phyloP scores from a whole-genome alignment of 2,888 invertebrate species.

The Schizotus pectinicornis region DNA sequence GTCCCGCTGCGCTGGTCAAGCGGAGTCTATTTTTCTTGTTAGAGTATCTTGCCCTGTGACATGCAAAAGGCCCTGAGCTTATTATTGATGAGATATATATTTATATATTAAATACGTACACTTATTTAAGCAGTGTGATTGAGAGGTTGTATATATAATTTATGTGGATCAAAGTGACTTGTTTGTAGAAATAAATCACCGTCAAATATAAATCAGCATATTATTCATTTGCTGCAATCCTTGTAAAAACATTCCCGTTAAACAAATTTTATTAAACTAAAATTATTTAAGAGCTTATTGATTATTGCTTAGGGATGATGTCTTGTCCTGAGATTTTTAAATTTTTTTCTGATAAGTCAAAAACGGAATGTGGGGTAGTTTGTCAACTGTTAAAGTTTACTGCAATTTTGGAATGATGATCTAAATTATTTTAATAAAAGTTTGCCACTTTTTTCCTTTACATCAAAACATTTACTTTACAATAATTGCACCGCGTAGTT shows the following conservation, averaged over 20 bases:
- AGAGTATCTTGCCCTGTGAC: constrained; percentile 51
- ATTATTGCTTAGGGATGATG: too few relatives aligned
- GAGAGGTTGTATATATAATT: constrained; percentile 59
- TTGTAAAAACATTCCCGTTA: not conserved
- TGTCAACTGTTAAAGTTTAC: too few relatives aligned
- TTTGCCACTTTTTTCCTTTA: too few relatives aligned
- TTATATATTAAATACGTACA: constrained; percentile 56
- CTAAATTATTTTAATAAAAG: too few relatives aligned
- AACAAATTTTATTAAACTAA: too few relatives aligned
- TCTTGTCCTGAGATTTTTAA: too few relatives aligned
- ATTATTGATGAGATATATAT: constrained; percentile 50
- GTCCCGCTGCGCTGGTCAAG: constrained; percentile 42
- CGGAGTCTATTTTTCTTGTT: constrained; percentile 41
- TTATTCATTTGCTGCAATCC: constrained; percentile 10
- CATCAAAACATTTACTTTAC: too few relatives aligned
- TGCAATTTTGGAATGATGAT: too few relatives aligned
- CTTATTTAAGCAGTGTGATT: constrained; percentile 59
- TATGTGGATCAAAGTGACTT: constrained; percentile 59
- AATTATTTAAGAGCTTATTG: too few relatives aligned
- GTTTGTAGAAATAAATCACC: constrained; percentile 59
- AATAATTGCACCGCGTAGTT: too few relatives aligned
- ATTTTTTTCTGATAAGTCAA: too few relatives aligned
- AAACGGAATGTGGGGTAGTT: too few relatives aligned
- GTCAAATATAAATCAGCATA: constrained; percentile 42
- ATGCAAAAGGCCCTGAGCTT: constrained; percentile 54